Percentiles rank a stretch among this genome's conserved stretches.
Conservation (phyloP, 2,888 invertebrate genomes). For the Tachina grossa region DNA sequence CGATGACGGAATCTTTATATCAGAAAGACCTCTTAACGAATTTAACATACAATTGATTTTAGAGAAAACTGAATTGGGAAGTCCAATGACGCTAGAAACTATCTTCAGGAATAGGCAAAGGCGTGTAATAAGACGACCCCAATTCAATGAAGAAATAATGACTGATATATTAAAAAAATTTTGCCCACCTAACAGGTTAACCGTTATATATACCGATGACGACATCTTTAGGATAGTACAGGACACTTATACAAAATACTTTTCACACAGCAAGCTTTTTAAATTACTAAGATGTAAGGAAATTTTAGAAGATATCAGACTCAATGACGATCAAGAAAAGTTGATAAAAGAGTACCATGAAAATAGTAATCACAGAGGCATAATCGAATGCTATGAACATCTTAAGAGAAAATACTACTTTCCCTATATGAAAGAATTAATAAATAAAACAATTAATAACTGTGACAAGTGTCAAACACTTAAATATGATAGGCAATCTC, state of each 20-base stretch:
- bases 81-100: constrained; percentile 46
- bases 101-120: constrained; percentile 71
- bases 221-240: constrained; percentile 65
- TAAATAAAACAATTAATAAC: constrained; percentile 69
- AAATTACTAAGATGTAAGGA: constrained; percentile 26
- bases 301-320: constrained; percentile 10
- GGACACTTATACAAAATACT: constrained; percentile 60
- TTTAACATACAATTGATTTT: constrained; percentile 69
- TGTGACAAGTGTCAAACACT: constrained; percentile 64
- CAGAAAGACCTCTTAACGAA: too few species aligned
- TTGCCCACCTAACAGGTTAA: constrained; percentile 70
- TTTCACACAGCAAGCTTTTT: constrained; percentile 39
- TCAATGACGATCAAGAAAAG: constrained; percentile 18
- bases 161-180: constrained; percentile 30
- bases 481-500: constrained; percentile 68
- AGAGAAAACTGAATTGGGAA: constrained; percentile 35
- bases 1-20: too few species aligned
- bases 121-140: constrained; percentile 40
- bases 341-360: constrained; percentile 6
- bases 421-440: constrained; percentile 38
- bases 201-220: constrained; percentile 58
- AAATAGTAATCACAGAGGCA: too few species aligned
- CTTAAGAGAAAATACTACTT: too few species aligned
- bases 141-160: constrained; percentile 59
- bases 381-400: too few species aligned